These are phyloP conservation scores for Thereva unica DNA, from an alignment of 2,888 invertebrate species.

Conservation along the genomic window DNA sequence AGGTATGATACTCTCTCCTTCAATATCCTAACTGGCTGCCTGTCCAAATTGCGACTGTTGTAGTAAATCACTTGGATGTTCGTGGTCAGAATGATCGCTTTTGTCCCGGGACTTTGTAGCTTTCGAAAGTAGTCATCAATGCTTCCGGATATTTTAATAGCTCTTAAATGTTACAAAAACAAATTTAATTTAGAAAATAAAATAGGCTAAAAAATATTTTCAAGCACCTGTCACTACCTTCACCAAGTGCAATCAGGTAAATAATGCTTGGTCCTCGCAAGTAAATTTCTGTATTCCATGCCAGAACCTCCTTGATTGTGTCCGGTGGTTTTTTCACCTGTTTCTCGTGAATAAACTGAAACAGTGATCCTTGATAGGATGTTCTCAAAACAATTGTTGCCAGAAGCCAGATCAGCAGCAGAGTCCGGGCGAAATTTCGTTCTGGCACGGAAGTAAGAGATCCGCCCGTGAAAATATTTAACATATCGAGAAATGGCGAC, in stretches of 20 bases:
- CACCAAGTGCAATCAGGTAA: neutral
- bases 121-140: neutral
- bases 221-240: neutral
- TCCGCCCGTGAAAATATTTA: conserved; percentile 38
- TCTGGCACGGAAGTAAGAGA: neutral
- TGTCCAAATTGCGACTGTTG: conserved; percentile 7
- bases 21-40: conserved; percentile 7
- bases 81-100: conserved; percentile 15
- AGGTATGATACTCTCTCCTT: conserved; percentile 17
- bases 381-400: conserved; percentile 36
- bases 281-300: conserved; percentile 17
- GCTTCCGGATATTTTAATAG: conserved; percentile 2
- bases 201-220: neutral
- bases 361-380: conserved; percentile 42
- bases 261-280: neutral
- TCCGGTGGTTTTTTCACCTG: neutral
- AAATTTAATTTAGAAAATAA: neutral
- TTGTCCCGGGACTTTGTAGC: conserved; percentile 9
- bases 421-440: conserved; percentile 39
- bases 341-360: conserved; percentile 34
- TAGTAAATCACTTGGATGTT: conserved; percentile 5
- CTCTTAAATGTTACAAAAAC: neutral
- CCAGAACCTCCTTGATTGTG: conserved; percentile 2
- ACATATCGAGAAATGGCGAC: conserved; percentile 32
- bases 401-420: conserved; percentile 38